Evolutionary conservation across 2,888 invertebrate species (phyloP), one percentile per base, ranked within the genome.

Genomic region (Uropetala carovei): DNA sequence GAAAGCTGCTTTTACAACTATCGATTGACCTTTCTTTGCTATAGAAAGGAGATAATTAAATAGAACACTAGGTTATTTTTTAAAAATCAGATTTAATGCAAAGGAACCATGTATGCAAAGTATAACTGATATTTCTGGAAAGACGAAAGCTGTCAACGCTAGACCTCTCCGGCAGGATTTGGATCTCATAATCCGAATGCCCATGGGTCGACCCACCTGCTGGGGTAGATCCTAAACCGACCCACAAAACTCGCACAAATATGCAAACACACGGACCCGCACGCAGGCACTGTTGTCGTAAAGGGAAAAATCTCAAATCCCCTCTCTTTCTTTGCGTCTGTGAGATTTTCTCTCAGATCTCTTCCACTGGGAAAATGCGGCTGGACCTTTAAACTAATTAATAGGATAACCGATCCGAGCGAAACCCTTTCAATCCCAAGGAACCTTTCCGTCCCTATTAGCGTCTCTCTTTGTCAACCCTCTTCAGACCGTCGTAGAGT

Each of bases 171-270:
- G 75, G n/a, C 27, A 18, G 75, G 22, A 75, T 75, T 75, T 75
- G 75, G 22, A 75, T 75, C 75, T 22, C 75, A 75, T 75, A 27
- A 75, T 75, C 27, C 75, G 75, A 75, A 75, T 75, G 75, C 75
- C 75, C 75, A 75, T 18, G 68, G 68, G 68, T 68, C 68, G n/a
- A 43, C 43, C 1, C 43, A 43, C 43, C 43, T 43, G 68, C 68
- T 22, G 22, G 22, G 75, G 75, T 75, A 22, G 75, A 27, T 75
- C n/a, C 22, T 22, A 75, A 75, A 75, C 75, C 68, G 68, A 18
- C 1, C 68, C 75, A 75, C 75, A 75, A n/a, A 27, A 27, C 18
- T 22, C 75, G 75, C 27, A 13, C 75, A 75, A 22, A 27, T 75
- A 75, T 27, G 75, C 27, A 75, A 75, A 3, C 75, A 27, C 75